A percentile compares a stretch with the other conserved stretches of the same genome.
phyloP scores from a whole-genome alignment of 2,888 invertebrate genomes.

The Drosophila helvetica region DNA sequence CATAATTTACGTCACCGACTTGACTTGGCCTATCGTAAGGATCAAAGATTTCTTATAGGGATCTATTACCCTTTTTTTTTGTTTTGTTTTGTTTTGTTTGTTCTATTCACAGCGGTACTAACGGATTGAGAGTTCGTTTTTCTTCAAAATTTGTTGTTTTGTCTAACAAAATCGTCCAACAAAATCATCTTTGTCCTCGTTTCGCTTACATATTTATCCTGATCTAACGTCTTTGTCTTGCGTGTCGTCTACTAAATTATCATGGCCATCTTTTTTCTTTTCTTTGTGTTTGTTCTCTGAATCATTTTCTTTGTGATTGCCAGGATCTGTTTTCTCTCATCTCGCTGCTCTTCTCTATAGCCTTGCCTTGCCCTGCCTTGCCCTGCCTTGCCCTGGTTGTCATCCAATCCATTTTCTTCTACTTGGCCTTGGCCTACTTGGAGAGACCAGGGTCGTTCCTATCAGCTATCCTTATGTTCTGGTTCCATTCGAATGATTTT shows the following conservation, averaged over 20 bases:
- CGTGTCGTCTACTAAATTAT: too few relatives aligned
- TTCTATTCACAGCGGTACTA: constrained; percentile 14
- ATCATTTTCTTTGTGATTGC: background rate
- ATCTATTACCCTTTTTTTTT: background rate
- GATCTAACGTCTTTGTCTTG: background rate
- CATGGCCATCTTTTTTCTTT: too few relatives aligned
- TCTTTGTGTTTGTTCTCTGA: background rate
- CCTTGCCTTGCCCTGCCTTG: too few relatives aligned
- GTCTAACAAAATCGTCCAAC: background rate
- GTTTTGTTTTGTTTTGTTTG: background rate
- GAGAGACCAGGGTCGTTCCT: too few relatives aligned
- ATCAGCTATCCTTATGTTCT: background rate
- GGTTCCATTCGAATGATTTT: background rate
- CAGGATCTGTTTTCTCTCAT: background rate
- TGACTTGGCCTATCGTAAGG: background rate
- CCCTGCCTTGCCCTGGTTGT: too few relatives aligned
- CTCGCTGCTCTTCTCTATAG: background rate
- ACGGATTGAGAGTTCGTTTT: background rate
- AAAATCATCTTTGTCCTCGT: background rate
- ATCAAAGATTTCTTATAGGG: background rate
- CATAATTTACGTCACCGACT: background rate
- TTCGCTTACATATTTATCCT: background rate
- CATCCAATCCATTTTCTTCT: background rate
- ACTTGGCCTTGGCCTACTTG: too few relatives aligned
- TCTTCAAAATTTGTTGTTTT: background rate